Conservation (phyloP, 2,113 vertebrate genomes). For the Gadus macrocephalus region DNA sequence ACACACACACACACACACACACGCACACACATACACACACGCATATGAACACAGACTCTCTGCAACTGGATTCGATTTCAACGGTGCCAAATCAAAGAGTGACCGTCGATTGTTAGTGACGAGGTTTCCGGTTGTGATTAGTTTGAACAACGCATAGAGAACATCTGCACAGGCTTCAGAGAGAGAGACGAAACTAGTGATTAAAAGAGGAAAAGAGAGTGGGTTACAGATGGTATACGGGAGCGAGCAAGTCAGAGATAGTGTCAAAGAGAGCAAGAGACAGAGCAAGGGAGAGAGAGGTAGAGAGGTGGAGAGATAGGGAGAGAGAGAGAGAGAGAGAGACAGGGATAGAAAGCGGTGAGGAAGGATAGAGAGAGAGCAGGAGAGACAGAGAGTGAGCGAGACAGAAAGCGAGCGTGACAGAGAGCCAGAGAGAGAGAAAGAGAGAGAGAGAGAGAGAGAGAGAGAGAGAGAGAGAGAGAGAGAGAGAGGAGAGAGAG, state of each 20-base stretch:
- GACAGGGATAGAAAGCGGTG: background rate
- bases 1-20: constrained; percentile 33
- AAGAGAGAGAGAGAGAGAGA: background rate
- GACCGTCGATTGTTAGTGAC: constrained; percentile 25
- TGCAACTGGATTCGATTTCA: background rate
- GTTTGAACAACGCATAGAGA: constrained; percentile 3
- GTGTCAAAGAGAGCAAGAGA: background rate
- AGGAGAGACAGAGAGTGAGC: background rate
- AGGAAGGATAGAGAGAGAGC: background rate
- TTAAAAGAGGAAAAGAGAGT: background rate
- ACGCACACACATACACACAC: constrained; percentile 28
- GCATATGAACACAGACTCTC: background rate
- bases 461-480: too few species aligned
- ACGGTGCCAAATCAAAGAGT: constrained; percentile 34
- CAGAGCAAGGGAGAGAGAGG: background rate
- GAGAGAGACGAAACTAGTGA: background rate
- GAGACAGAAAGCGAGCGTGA: background rate
- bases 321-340: background rate
- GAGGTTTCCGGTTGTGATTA: constrained; percentile 28
- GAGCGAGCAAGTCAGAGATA: background rate
- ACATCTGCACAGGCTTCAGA: background rate
- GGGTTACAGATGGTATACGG: background rate
- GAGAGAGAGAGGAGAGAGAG: too few species aligned
- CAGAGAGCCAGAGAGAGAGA: background rate
- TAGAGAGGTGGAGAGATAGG: constrained; percentile 2